Evolutionary conservation across 2,113 vertebrate genomes (phyloP), one percentile per base, ranked within the genome.

Genomic region (Pleuronectes platessa): DNA sequence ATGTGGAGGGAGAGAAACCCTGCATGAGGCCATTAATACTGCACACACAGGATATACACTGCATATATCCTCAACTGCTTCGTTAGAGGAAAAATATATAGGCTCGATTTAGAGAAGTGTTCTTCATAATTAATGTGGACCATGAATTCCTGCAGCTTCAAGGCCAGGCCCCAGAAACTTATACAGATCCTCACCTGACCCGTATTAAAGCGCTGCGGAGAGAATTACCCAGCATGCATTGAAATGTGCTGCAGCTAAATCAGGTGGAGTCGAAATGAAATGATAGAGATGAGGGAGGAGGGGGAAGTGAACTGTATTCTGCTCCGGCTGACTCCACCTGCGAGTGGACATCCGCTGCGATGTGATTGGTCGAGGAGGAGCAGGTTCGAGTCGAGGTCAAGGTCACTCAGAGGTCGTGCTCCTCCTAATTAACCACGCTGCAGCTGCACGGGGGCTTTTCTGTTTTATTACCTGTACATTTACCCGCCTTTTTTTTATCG

Each of bases 201-300:
- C 54, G 27, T 53, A 53, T 79, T 76, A 62, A 76, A 68, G 54
- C 42, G 7, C 20, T 56, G 10, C 5, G 9, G 59, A 64, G 35
- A 73, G 82, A 74, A 67, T 27, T 4, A 54, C 61, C 76, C 21
- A 17, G 49, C 49, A 53, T 27, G 35, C 24, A 70, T 53, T 63
- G 64, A 82, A 85, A 74, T 72, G 64, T 53, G 0, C 63, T 47
- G 42, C 63, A 76, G 54, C 61, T 31, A 77, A 86, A 84, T 71
- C 21, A 68, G 71, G 37, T 54, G 58, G 42, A 24, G 68, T 15
- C 31, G 31, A 47, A 81, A 75, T 74, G 18, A 68, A 79, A 68
- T 68, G 65, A 62, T 12, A 47, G 24, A 58, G 35, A 71, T 27
- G 56, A 68, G 63, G 61, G 58, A n/a, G n/a, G 11, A 59, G 71